These are phyloP conservation scores for Cephalopholis sonnerati DNA, from an alignment of 2,113 vertebrate species.

Conservation along the genomic window DNA sequence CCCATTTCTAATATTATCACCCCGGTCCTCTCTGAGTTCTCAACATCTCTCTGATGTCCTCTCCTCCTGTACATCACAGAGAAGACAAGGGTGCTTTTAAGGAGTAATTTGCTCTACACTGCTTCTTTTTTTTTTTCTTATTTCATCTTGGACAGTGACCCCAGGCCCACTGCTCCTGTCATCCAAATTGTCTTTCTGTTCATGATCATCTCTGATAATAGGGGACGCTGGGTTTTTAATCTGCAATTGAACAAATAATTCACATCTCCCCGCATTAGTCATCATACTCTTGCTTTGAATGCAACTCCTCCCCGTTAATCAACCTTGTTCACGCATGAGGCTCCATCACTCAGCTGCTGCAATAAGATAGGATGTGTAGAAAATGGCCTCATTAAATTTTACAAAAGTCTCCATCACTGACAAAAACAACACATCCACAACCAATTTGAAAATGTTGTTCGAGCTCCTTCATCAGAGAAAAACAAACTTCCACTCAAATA, in stretches of 20 bases:
- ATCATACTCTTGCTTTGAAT: conserved; percentile 60
- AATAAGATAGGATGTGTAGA: conserved; percentile 63
- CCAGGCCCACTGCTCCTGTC: conserved; percentile 37
- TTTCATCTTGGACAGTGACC: conserved; percentile 58
- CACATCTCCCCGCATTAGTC: conserved; percentile 72
- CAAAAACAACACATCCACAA: conserved; percentile 46
- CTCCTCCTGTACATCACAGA: conserved; percentile 59
- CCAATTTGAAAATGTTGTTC: conserved; percentile 56
- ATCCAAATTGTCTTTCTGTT: conserved; percentile 44
- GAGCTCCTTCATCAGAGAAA: conserved; percentile 22
- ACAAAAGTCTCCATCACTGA: conserved; percentile 59
- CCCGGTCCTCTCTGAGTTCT: conserved; percentile 40
- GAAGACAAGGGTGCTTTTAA: conserved; percentile 74
- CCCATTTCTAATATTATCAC: conserved; percentile 57
- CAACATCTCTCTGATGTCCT: conserved; percentile 64
- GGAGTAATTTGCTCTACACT: conserved; percentile 64
- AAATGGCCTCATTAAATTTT: conserved; percentile 75
- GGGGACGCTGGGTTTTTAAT: conserved; percentile 56
- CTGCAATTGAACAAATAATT: conserved; percentile 66
- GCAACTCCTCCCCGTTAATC: conserved; percentile 71
- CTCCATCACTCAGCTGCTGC: conserved; percentile 63
- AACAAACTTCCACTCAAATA: conserved; percentile 40
- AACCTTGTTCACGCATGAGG: conserved; percentile 65
- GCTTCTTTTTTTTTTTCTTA: conserved; percentile 35
- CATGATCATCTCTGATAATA: conserved; percentile 58